A percentile compares a stretch with the other conserved stretches of the same genome.
These are phyloP conservation scores for Nasonovia ribisnigri DNA, from an alignment of 2,888 invertebrate species.

Conservation along the genomic window DNA sequence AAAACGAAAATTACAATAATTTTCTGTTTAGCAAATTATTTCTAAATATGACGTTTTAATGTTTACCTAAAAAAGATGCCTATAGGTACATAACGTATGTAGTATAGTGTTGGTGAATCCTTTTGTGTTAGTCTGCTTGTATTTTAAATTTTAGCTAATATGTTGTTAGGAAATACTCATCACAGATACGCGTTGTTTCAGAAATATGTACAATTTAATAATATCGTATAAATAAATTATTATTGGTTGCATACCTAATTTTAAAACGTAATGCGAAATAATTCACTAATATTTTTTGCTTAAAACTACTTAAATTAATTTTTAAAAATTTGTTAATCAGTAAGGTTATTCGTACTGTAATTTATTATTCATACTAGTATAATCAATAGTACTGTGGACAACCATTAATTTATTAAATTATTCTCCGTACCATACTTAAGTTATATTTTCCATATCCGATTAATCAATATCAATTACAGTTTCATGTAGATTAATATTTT, in stretches of 20 bases:
- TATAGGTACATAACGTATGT: neutral
- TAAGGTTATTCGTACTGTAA: neutral
- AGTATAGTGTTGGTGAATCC: neutral
- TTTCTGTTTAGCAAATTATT: neutral
- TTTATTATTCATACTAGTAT: no score
- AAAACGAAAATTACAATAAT: neutral
- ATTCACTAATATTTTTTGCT: neutral
- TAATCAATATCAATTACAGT: neutral
- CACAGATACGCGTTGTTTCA: neutral
- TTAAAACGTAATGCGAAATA: neutral
- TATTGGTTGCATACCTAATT: neutral
- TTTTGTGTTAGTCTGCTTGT: neutral
- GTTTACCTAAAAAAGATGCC: neutral
- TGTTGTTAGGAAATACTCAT: neutral
- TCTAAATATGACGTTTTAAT: neutral
- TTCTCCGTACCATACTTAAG: neutral
- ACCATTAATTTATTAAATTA: neutral
- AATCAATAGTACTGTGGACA: neutral
- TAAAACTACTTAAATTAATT: neutral
- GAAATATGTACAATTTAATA: neutral
- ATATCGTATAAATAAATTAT: neutral
- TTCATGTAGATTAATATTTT: neutral
- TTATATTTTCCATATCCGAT: neutral
- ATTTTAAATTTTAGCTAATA: neutral
- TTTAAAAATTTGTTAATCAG: neutral